Conservation (phyloP, 2,797 vertebrate species). For the Muraenolepis orangiensis region DNA sequence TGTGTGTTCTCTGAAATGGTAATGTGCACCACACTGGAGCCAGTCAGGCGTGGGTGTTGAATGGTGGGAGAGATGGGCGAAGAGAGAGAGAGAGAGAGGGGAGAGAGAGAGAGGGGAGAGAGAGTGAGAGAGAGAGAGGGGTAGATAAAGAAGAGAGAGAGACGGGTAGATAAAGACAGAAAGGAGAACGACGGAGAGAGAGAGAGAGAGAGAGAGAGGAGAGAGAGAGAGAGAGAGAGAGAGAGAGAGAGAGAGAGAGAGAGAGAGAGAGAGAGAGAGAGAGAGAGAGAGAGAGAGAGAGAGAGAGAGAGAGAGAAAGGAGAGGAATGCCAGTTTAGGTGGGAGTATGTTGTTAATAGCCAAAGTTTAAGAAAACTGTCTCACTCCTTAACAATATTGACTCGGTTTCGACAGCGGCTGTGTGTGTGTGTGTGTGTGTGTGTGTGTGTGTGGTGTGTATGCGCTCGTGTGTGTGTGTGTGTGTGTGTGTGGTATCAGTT, state of each 20-base stretch:
- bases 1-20: constrained; percentile 56
- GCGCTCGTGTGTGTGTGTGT: constrained; percentile 18
- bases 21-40: constrained; percentile 51
- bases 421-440: constrained; percentile 9
- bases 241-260: constrained; percentile 14
- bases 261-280: constrained; percentile 19
- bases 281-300: constrained; percentile 20
- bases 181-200: constrained; percentile 20
- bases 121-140: constrained; percentile 18
- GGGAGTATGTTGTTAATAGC: constrained; percentile 24
- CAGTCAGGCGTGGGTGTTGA: constrained; percentile 48
- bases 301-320: constrained; percentile 18
- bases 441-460: constrained; percentile 18
- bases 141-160: constrained; percentile 14
- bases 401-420: too few species aligned
- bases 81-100: constrained; percentile 20
- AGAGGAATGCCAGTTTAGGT: not conserved
- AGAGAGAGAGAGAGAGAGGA: constrained; percentile 10
- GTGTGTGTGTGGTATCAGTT: constrained; percentile 35
- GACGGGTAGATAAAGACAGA: too few species aligned
- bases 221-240: constrained; percentile 19
- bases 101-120: constrained; percentile 9
- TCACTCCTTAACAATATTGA: constrained; percentile 33
- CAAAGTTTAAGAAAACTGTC: not conserved
- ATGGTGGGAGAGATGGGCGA: too few species aligned